Base-by-base conservation (phyloP, 2,797 vertebrate genomes). In the Artibeus jamaicensis region DNA sequence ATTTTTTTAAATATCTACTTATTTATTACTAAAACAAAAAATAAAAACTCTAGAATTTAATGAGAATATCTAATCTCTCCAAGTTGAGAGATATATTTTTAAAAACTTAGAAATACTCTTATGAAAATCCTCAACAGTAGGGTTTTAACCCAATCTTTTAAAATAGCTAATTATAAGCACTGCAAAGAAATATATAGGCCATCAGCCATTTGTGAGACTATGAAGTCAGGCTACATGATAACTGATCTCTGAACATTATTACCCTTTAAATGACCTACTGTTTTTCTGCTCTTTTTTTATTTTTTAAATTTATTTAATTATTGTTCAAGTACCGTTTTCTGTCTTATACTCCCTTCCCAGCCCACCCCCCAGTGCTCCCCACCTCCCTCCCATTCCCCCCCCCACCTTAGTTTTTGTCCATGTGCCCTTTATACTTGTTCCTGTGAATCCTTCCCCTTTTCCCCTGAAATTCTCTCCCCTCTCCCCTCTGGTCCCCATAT, bases 11-110 rank as follows among this genome's bases (percentile, higher is more conserved):
- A 89, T 1, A 94, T 24, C 5, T 73, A 65, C 21, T 73, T 50
- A 74, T 39, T 94, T 94, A 73, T 67, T 95, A 88, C 65, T 78
- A 95, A 86, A 96, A 83, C 14, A 91, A 85, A 62, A 96, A 94
- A 76, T 32, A 68, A 93, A 94, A 93, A 86, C 32, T 67, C 71
- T 42, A 55, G 42, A 94, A 76, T n/a, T 86, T 62, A 67, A n/a
- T 67, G 26, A 94, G 42, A 65, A 44, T 44, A 84, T 44, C 50
- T 84, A 76, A 77, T 53, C 46, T 93, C 65, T 46, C 29, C 48
- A 88, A 81, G 85, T 37, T 39, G 48, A 90, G 44, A 34, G 14
- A 65, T 48, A 34, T 94, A 67, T 91, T 76, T 73, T 50, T 88
- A 37, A 19, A 87, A 93, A 87, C 32, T 67, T 34, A 84, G 22